Evolutionary conservation across 2,797 vertebrate species (phyloP).

Genomic region (Cephalopachus bancanus): DNA sequence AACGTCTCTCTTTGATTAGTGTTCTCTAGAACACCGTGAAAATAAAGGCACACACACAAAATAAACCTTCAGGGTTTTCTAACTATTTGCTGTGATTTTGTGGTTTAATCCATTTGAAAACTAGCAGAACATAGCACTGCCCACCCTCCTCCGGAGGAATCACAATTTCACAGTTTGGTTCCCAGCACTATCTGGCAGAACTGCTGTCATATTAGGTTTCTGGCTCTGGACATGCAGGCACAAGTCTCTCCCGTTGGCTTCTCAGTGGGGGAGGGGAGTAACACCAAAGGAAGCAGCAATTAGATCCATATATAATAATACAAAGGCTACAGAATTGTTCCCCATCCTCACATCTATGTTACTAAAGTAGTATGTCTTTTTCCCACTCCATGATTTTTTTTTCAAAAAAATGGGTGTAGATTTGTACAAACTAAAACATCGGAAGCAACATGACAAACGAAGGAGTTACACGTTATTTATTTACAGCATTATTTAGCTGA

Average conservation of each 20-base stretch:
- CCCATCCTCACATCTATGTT: background rate
- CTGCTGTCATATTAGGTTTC: conserved; percentile 84
- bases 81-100: conserved; percentile 72
- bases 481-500: background rate
- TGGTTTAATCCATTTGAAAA: conserved; percentile 75
- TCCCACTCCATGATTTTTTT: conserved; percentile 42
- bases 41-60: conserved; percentile 60
- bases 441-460: background rate
- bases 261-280: conserved; percentile 73
- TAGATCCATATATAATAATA: conserved; percentile 60
- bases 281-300: conserved; percentile 55
- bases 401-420: background rate
- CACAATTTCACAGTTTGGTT: conserved; percentile 88
- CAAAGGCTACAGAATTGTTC: conserved; percentile 9
- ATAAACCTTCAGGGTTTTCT: conserved; percentile 65
- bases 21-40: conserved; percentile 71
- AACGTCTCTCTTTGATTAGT: conserved; percentile 72
- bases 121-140: background rate
- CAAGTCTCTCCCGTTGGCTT: conserved; percentile 64
- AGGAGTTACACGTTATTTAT: background rate
- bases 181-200: conserved; percentile 78
- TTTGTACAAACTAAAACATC: background rate
- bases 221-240: conserved; percentile 71
- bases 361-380: background rate
- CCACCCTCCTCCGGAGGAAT: conserved; percentile 73